These are phyloP conservation scores for Scaptomyza polygonia DNA, from an alignment of 2,888 invertebrate genomes.

Conservation along the genomic window DNA sequence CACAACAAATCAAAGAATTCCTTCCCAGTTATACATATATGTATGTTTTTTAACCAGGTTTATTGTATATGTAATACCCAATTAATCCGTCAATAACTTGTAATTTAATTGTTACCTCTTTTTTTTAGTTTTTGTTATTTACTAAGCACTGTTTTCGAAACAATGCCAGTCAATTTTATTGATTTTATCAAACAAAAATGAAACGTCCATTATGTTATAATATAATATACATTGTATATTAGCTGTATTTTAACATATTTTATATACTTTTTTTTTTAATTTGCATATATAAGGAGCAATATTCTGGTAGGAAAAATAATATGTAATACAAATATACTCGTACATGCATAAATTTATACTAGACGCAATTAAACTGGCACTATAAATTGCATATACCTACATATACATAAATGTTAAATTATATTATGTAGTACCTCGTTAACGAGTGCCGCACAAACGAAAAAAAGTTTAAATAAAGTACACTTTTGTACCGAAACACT, in stretches of 20 bases:
- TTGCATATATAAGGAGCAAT: conserved; percentile 8
- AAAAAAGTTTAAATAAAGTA: conserved; percentile 47
- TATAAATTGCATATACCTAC: conserved; percentile 16
- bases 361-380: conserved; percentile 3
- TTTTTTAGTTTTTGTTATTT: conserved; percentile 10
- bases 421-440: conserved; percentile 17
- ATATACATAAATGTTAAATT: conserved; percentile 12
- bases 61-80: not conserved
- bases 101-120: not conserved
- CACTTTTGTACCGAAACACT: conserved; percentile 55
- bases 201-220: conserved; percentile 32
- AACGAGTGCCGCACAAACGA: conserved; percentile 28
- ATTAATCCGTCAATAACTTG: conserved; percentile 4
- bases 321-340: conserved; percentile 13
- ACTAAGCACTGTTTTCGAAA: conserved; percentile 5
- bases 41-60: not conserved
- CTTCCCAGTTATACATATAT: not conserved
- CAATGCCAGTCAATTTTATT: conserved; percentile 11
- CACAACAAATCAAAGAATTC: not conserved
- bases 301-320: too few relatives aligned
- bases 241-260: not conserved
- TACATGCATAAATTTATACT: conserved; percentile 16
- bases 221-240: not conserved
- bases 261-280: not conserved
- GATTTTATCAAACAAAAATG: conserved; percentile 9